Conservation (phyloP, 2,888 invertebrate species). For the Melipona beecheii region DNA sequence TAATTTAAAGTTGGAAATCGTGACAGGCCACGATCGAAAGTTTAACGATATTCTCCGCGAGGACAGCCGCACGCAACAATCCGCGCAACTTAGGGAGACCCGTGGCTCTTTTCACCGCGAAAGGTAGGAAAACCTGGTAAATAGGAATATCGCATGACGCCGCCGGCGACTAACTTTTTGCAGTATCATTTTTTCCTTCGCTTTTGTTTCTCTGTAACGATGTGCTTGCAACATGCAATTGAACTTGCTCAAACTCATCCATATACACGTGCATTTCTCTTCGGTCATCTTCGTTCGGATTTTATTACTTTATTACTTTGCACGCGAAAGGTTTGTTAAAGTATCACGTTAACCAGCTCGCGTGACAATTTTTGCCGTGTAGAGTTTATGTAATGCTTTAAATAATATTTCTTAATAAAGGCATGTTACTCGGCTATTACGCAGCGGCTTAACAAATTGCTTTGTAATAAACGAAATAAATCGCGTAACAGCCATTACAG, state of each 20-base stretch:
- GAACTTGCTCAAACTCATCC: constrained; percentile 8
- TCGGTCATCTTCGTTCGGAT: not conserved
- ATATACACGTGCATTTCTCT: not conserved
- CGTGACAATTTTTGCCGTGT: not conserved
- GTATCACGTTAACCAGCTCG: not conserved
- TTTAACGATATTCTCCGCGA: constrained; percentile 66
- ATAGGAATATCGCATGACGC: constrained; percentile 20
- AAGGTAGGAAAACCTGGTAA: constrained; percentile 25
- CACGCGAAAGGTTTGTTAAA: not conserved
- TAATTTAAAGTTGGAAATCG: constrained; percentile 63
- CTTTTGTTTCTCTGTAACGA: not conserved
- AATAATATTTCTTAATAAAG: not conserved
- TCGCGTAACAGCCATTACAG: too few species aligned
- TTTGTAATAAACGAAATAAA: not conserved
- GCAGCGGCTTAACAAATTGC: not conserved
- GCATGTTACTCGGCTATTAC: not conserved
- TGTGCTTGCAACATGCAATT: not conserved
- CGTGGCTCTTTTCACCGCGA: constrained; percentile 9
- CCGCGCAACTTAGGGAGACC: constrained; percentile 10
- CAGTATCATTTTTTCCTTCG: not conserved
- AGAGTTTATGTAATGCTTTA: not conserved
- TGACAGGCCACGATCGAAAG: constrained; percentile 59
- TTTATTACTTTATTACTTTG: not conserved
- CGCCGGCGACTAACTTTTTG: constrained; percentile 17
- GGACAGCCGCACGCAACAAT: constrained; percentile 43